Evolutionary conservation across 2,888 invertebrate genomes (phyloP).

Genomic region (Thereva nobilitata): DNA sequence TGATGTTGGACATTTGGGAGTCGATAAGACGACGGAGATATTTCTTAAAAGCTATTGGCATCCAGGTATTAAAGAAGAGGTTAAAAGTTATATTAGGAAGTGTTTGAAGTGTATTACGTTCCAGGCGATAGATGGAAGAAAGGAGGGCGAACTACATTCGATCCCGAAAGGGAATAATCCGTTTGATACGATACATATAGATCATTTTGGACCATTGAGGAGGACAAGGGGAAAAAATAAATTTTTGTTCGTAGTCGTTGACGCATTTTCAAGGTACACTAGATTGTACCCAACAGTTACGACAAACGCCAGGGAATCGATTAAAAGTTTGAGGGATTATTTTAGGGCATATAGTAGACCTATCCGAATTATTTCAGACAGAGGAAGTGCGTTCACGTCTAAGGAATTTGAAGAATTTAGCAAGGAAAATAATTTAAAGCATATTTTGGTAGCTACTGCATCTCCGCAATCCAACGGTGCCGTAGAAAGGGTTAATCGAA

Average conservation of each 20-base stretch:
- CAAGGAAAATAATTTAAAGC: constrained; percentile 19
- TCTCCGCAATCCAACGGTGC: constrained; percentile 35
- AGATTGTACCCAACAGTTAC: constrained; percentile 48
- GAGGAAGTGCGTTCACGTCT: constrained; percentile 50
- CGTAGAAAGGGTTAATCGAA: constrained; percentile 29
- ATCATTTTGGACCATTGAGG: constrained; percentile 12
- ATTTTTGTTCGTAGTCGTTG: constrained; percentile 51
- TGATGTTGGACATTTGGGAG: constrained; percentile 47
- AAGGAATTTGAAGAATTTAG: constrained; percentile 8
- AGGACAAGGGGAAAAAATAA: constrained; percentile 46
- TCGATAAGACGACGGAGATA: constrained; percentile 45
- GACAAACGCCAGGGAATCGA: constrained; percentile 46
- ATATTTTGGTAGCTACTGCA: constrained; percentile 30
- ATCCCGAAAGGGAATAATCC: constrained; percentile 46
- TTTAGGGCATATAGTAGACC: constrained; percentile 42
- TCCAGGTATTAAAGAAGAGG: constrained; percentile 44
- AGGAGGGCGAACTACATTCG: constrained; percentile 44
- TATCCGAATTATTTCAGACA: constrained; percentile 50
- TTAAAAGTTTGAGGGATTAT: constrained; percentile 44
- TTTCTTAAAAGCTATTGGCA: constrained; percentile 47
- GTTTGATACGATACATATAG: constrained; percentile 42
- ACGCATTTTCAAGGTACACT: constrained; percentile 52
- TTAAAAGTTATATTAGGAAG: constrained; percentile 18
- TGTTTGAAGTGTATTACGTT: constrained; percentile 36
- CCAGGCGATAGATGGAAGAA: constrained; percentile 37